Conservation (phyloP, 2,797 vertebrate species). For the Erethizon dorsatum region DNA sequence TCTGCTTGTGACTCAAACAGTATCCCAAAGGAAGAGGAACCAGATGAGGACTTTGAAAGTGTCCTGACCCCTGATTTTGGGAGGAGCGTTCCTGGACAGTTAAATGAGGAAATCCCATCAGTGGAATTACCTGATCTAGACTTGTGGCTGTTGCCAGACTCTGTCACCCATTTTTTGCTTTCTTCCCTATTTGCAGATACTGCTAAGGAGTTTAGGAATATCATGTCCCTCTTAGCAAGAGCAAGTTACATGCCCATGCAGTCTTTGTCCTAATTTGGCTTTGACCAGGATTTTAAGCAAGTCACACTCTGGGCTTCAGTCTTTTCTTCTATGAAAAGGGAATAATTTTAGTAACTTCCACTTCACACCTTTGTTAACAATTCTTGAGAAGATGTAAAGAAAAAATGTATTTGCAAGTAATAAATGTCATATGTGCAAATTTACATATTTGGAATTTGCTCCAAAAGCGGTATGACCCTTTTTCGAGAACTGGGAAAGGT, state of each 20-base stretch:
- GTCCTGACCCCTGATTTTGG: background rate
- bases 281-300: conserved; percentile 51
- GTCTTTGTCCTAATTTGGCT: background rate
- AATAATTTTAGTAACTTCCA: background rate
- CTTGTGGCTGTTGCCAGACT: background rate
- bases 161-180: background rate
- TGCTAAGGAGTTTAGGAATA: background rate
- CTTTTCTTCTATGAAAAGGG: conserved; percentile 37
- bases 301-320: background rate
- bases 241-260: background rate
- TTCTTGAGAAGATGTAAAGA: conserved; percentile 38
- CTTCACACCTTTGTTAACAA: background rate
- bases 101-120: conserved; percentile 16
- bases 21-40: conserved; percentile 15
- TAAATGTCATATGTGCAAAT: conserved; percentile 29
- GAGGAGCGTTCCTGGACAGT: background rate
- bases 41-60: background rate
- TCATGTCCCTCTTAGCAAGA: background rate
- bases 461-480: background rate
- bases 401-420: conserved; percentile 35
- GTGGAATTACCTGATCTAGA: background rate
- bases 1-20: background rate
- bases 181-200: background rate
- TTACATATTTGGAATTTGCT: conserved; percentile 15
- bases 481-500: background rate